Evolutionary conservation across 2,113 vertebrate genomes (phyloP), one percentile per base, ranked within the genome.

Genomic region (Hippoglossus stenolepis): DNA sequence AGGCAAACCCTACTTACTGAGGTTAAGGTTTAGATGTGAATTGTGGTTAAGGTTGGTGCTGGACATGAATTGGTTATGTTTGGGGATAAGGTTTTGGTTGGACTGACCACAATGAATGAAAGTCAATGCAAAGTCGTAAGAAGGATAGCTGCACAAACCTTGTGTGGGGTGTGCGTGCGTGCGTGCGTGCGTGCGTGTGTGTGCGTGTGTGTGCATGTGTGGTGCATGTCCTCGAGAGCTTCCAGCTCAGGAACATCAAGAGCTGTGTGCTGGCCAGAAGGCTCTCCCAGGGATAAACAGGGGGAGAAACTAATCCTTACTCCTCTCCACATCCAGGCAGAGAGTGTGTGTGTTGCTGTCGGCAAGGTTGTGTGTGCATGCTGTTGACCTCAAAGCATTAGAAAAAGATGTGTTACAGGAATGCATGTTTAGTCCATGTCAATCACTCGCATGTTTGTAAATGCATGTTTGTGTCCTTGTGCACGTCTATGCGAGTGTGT

Each of bases 211-310:
- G 28, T 31, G 28, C 28, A 5, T 31, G n/a, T n/a, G n/a, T 12
- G 70, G 28, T 61, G 6, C 58, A 54, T 45, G 76, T 82, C 64
- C 51, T 87, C 49, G 61, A 77, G 61, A 62, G 73, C 75, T 86
- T 85, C 85, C 70, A 83, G 86, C 82, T 87, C 84, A 85, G 85
- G 82, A 90, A 90, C 84, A 91, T 89, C 86, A 90, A 89, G 86
- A 89, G 83, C 80, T 82, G 60, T 81, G 80, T 90, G 85, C 85
- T 90, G 85, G 90, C 89, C 82, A 81, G 81, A 79, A 89, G 89
- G 73, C 74, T 90, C 77, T 91, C 86, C 75, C 67, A 83, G 87
- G 89, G 88, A 91, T 88, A 88, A 89, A 89, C 84, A 75, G 81
- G 84, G 67, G 66, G 70, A 85, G 82, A 88, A 90, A 79, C 76